Percentiles rank a stretch among this genome's conserved stretches.
phyloP scores from a whole-genome alignment of 1,140 invertebrate species.

The Cydia fagiglandana region DNA sequence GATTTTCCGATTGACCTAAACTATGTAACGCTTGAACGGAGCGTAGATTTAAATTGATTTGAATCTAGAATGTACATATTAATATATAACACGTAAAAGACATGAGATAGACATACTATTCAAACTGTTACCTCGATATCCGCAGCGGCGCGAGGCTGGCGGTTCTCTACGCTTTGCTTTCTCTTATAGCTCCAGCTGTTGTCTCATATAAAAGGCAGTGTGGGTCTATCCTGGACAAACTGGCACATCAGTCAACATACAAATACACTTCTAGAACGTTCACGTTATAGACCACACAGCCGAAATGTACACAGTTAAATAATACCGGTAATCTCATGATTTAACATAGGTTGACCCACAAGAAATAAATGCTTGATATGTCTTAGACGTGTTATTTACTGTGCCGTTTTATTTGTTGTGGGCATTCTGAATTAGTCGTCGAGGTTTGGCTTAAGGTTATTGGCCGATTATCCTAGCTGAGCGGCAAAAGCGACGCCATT shows the following conservation, averaged over 20 bases:
- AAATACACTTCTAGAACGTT: conserved; percentile 15
- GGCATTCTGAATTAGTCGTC: conserved; percentile 33
- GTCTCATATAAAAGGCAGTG: conserved; percentile 71
- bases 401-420: conserved; percentile 20
- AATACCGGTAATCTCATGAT: conserved; percentile 38
- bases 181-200: conserved; percentile 62
- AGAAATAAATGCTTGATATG: conserved; percentile 59
- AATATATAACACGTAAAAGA: conserved; percentile 23
- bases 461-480: background rate
- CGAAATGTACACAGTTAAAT: conserved; percentile 39
- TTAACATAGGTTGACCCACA: conserved; percentile 48
- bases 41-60: conserved; percentile 12
- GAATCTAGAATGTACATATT: conserved; percentile 23
- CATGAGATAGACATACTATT: conserved; percentile 43
- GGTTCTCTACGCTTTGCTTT: conserved; percentile 45
- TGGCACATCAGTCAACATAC: conserved; percentile 60
- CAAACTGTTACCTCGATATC: conserved; percentile 73
- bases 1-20: conserved; percentile 47
- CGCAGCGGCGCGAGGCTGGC: conserved; percentile 59
- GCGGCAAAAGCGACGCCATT: background rate
- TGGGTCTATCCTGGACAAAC: conserved; percentile 76
- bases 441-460: conserved; percentile 31
- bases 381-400: conserved; percentile 24
- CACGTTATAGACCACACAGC: conserved; percentile 64
- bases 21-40: conserved; percentile 15